These are phyloP conservation scores for Tachina lurida DNA, from an alignment of 2,888 invertebrate genomes.

Conservation along the genomic window DNA sequence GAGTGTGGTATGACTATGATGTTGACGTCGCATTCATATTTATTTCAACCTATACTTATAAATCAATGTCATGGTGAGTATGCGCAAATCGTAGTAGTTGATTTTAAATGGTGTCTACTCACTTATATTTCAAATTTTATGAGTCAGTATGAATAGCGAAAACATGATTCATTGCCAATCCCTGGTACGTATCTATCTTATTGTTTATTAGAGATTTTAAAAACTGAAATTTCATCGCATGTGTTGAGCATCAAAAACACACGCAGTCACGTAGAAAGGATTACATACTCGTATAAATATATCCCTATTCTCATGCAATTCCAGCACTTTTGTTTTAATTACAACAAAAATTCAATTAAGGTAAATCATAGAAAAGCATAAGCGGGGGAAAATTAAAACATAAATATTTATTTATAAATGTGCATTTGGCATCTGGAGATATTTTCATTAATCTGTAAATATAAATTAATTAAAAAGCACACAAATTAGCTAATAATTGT, in stretches of 20 bases:
- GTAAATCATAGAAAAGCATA: background rate
- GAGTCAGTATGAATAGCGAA: too few relatives aligned
- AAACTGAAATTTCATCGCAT: conserved; percentile 31
- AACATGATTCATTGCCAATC: too few relatives aligned
- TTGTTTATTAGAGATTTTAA: conserved; percentile 25
- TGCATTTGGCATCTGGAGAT: background rate
- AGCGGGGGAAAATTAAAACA: background rate
- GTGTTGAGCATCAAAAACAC: background rate
- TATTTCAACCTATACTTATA: too few relatives aligned
- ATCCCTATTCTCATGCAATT: background rate
- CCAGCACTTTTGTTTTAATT: background rate
- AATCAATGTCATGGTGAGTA: too few relatives aligned
- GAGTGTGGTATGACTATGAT: too few relatives aligned
- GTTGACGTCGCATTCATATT: too few relatives aligned
- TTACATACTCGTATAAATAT: conserved; percentile 1
- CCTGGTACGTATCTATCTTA: conserved; percentile 18
- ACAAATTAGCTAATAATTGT: conserved; percentile 4
- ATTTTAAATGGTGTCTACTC: too few relatives aligned
- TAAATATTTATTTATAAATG: conserved; percentile 2
- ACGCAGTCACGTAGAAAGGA: background rate
- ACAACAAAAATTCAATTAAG: conserved; percentile 12
- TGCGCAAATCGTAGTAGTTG: too few relatives aligned
- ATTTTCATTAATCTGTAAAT: background rate
- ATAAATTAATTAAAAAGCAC: background rate
- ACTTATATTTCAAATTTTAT: too few relatives aligned